Evolutionary conservation across 2,113 vertebrate species (phyloP).

Genomic region (Nanorana parkeri): DNA sequence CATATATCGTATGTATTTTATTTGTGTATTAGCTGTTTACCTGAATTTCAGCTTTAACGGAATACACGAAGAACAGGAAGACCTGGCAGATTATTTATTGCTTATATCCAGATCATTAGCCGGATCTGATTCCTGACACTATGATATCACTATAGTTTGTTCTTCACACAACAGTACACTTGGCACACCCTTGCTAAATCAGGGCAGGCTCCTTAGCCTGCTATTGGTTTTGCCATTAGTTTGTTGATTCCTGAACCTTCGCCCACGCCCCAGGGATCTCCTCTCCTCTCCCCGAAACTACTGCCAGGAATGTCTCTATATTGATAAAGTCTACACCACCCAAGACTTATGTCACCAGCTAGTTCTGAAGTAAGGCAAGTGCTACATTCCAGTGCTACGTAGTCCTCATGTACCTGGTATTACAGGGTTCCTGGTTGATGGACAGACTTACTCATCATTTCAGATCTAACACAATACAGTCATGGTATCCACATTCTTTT

Average conservation of each 20-base stretch:
- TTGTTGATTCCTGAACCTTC: slow-evolving; percentile 38
- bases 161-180: slow-evolving; percentile 1
- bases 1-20: too few species aligned
- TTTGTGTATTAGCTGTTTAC: too few species aligned
- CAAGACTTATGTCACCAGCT: slow-evolving; percentile 33
- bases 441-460: neutral
- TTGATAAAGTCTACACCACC: slow-evolving; percentile 46
- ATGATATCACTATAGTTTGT: slow-evolving; percentile 7
- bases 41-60: too few species aligned
- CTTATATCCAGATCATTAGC: too few species aligned
- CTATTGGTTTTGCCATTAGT: slow-evolving; percentile 35
- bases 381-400: slow-evolving; percentile 29
- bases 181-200: slow-evolving; percentile 33
- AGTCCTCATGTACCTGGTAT: neutral
- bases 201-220: slow-evolving; percentile 26
- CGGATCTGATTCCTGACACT: neutral
- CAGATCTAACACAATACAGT: neutral
- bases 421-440: too few species aligned
- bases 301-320: slow-evolving; percentile 44
- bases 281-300: slow-evolving; percentile 49
- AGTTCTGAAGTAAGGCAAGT: slow-evolving; percentile 2
- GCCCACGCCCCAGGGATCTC: slow-evolving; percentile 39
- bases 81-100: neutral
- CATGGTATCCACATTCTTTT: too few species aligned
- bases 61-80: neutral